These are phyloP conservation scores for Sycobia sp. DNA, from an alignment of 1,140 invertebrate genomes.

Conservation along the genomic window DNA sequence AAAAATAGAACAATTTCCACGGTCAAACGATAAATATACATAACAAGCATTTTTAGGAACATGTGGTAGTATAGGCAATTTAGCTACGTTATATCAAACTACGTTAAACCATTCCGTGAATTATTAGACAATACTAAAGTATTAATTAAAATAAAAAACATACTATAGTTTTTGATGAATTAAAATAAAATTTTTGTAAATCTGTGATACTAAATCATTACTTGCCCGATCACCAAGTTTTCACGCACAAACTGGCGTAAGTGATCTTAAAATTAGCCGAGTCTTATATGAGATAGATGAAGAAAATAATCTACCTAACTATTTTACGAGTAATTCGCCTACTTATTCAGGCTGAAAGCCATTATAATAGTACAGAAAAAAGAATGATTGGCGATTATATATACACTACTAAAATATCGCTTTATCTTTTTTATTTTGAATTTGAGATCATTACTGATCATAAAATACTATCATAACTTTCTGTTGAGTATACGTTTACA, in stretches of 20 bases:
- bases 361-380: neutral
- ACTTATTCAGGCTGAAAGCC: neutral
- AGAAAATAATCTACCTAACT: neutral
- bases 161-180: too few relatives aligned
- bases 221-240: neutral
- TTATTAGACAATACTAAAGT: too few relatives aligned
- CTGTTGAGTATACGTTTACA: neutral
- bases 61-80: neutral
- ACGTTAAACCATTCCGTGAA: neutral
- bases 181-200: neutral
- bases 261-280: neutral
- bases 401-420: neutral
- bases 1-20: too few relatives aligned
- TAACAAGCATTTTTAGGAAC: constrained; percentile 1
- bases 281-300: constrained; percentile 11
- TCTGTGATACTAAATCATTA: too few relatives aligned
- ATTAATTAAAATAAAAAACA: too few relatives aligned
- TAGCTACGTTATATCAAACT: neutral
- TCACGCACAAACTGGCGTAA: neutral
- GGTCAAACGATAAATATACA: too few relatives aligned
- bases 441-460: too few relatives aligned
- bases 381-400: too few relatives aligned
- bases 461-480: constrained; percentile 19
- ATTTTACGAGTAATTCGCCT: neutral
- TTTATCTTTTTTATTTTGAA: neutral